These are phyloP conservation scores for Clarias pachynema DNA, from an alignment of 2,797 vertebrate genomes.

Conservation along the genomic window DNA sequence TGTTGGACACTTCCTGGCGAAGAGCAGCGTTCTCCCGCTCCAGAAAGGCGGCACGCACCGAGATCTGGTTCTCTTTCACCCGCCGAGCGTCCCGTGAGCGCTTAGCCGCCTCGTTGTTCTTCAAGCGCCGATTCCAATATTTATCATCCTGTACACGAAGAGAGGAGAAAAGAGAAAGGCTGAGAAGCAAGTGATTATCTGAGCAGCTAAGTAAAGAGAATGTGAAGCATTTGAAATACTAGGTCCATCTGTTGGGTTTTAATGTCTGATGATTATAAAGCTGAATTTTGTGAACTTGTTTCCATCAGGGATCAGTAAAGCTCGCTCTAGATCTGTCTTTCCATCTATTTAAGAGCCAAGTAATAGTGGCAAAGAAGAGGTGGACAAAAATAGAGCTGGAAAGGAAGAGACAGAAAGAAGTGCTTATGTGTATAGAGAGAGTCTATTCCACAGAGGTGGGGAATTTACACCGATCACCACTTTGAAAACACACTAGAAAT, in stretches of 20 bases:
- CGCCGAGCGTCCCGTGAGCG: conserved; percentile 90
- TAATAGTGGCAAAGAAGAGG: neutral
- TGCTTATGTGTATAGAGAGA: neutral
- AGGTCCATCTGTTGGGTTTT: neutral
- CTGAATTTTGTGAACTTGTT: neutral
- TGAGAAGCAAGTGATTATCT: neutral
- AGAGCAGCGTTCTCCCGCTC: conserved; percentile 90
- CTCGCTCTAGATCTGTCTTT: neutral
- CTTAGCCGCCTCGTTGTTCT: conserved; percentile 94
- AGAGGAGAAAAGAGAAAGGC: neutral
- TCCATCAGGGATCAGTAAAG: neutral
- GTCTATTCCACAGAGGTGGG: neutral
- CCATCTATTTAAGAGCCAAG: neutral
- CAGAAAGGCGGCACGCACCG: conserved; percentile 89
- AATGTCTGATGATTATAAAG: neutral
- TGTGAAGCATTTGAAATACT: neutral
- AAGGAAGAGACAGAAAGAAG: neutral
- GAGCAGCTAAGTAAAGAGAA: neutral
- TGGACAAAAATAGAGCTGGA: neutral
- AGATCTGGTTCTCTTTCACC: conserved; percentile 93
- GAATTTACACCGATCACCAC: neutral
- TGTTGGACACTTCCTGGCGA: conserved; percentile 88
- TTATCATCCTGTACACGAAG: conserved; percentile 83
- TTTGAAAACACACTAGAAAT: neutral
- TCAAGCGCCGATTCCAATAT: conserved; percentile 89